These are phyloP conservation scores for Pedicia rivosa DNA, from an alignment of 2,888 invertebrate species.

Conservation along the genomic window DNA sequence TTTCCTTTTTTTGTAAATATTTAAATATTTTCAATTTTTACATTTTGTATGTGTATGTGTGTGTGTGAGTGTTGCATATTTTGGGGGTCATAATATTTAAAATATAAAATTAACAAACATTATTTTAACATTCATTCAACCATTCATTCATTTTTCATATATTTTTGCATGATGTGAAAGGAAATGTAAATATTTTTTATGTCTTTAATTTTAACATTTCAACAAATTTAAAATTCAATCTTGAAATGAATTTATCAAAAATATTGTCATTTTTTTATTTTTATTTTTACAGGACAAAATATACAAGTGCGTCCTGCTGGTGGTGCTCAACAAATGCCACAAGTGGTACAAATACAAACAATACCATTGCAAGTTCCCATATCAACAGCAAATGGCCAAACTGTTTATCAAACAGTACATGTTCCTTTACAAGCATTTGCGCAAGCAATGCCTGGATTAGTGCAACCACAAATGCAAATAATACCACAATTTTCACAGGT, in stretches of 20 bases:
- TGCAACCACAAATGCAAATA: slow-evolving; percentile 48
- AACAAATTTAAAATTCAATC: too few relatives aligned
- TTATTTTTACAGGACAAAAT: slow-evolving; percentile 50
- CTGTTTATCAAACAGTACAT: slow-evolving; percentile 89
- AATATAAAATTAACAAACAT: too few relatives aligned
- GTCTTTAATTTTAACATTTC: too few relatives aligned
- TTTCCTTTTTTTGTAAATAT: too few relatives aligned
- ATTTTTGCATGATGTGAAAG: background rate
- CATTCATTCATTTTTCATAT: too few relatives aligned
- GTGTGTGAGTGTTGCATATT: background rate
- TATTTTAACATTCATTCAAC: too few relatives aligned
- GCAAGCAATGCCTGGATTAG: slow-evolving; percentile 38
- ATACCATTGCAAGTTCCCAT: slow-evolving; percentile 88
- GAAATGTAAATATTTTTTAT: too few relatives aligned
- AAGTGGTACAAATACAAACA: slow-evolving; percentile 39
- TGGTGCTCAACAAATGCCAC: slow-evolving; percentile 15
- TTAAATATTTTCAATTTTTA: slow-evolving; percentile 1
- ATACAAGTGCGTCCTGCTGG: slow-evolving; percentile 45
- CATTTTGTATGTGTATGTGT: background rate
- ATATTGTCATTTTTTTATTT: too few relatives aligned
- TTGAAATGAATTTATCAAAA: too few relatives aligned
- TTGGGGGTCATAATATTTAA: too few relatives aligned
- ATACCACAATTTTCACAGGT: slow-evolving; percentile 72
- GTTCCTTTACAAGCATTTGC: slow-evolving; percentile 75
- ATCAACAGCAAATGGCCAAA: slow-evolving; percentile 73